phyloP scores from a whole-genome alignment of 2,113 vertebrate genomes.

The Ptilonorhynchus violaceus region DNA sequence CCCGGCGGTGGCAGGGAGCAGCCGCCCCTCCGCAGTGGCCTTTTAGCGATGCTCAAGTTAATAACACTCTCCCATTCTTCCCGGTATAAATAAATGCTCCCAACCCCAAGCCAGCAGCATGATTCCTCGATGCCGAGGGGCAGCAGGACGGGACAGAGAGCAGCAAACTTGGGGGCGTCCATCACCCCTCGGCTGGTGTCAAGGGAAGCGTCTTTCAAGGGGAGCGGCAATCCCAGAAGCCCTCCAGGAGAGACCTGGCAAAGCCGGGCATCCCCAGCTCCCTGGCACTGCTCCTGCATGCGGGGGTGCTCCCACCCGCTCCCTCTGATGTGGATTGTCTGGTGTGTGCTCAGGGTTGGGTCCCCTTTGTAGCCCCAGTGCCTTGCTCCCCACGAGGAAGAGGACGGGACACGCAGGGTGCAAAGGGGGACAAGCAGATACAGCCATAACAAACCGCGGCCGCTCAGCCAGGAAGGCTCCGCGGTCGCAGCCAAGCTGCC shows the following conservation, averaged over 20 bases:
- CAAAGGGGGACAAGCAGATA: background rate
- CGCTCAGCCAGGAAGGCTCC: background rate
- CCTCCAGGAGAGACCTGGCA: background rate
- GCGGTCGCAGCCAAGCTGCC: background rate
- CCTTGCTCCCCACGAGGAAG: background rate
- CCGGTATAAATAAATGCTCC: background rate
- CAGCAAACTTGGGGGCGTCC: background rate
- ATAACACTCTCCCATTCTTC: background rate
- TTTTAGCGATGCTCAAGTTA: accelerated
- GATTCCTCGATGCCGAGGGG: background rate
- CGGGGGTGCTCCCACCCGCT: background rate
- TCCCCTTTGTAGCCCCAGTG: accelerated
- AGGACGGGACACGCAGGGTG: background rate
- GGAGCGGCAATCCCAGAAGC: background rate
- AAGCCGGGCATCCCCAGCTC: background rate
- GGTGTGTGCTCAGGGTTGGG: background rate
- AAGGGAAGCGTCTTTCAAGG: background rate
- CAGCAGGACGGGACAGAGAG: background rate
- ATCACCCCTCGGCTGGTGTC: accelerated
- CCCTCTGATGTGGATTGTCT: background rate
- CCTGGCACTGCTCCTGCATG: background rate
- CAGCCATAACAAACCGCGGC: background rate
- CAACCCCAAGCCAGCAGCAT: accelerated
- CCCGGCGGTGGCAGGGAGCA: accelerated
- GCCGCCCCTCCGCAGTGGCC: accelerated